Base-by-base conservation (phyloP, 1,140 invertebrate genomes). In the Atopsyche davidsoni region DNA sequence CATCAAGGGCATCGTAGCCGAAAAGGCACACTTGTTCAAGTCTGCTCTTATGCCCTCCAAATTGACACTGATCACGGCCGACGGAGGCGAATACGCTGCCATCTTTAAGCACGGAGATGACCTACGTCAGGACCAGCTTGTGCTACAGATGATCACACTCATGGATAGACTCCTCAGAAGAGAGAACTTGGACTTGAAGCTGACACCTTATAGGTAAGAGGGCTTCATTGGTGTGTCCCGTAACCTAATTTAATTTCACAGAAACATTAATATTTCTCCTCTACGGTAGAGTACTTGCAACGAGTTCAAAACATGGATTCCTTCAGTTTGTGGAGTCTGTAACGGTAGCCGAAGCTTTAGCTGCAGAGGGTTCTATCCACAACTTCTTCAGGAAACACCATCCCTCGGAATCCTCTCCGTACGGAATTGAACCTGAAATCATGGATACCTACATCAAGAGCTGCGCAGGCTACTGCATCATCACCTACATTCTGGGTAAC, bases 71-170 rank as follows among this genome's bases (percentile, higher is more conserved):
- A 73, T 86, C 13, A 95, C 91, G 0, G 80, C 76, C 0, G 79
- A 84, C 40, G 83, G 85, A 23, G 74, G 71, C n/a, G 89, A 96
- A 65, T 99, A 98, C 72, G 86, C 92, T 11, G 89, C 93, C 0
- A 98, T 99, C 56, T 99, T 98, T 69, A 99, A 99, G 75, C 83
- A 96, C 63, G 97, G 97, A 1, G 97, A 99, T 72, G 96, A 99
- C 73, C 69, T 99, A n/a, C 70, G 96, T 18, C 97, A 99, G 71
- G 97, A 99, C 75, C 96, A 99, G 69, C 77, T 99, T 0, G 93
- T 99, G 54, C 69, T 99, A 42, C 89, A 93, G 70, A 98, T 98
- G 72, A 98, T 99, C 49, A 93, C 92, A 0, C 73, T 99, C 3
- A 99, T 99, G 95, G 97, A 99, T 71, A 89, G 95, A 70, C 69